A percentile compares a stretch with the other conserved stretches of the same genome.
Conservation (phyloP, 2,797 vertebrate genomes). For the Paratrypauchen microcephalus region DNA sequence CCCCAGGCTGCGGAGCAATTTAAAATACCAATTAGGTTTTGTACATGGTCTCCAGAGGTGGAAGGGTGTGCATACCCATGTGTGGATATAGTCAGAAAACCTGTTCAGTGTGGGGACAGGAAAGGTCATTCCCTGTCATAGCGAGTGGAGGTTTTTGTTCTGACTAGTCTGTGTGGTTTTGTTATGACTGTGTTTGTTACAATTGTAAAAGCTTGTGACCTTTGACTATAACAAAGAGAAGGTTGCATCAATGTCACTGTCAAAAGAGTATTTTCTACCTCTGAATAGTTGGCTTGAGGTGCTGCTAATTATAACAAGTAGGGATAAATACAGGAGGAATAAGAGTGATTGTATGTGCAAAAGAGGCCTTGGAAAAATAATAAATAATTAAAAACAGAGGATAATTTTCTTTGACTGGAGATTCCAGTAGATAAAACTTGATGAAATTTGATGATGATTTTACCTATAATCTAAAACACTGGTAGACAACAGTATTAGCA, state of each 20-base stretch:
- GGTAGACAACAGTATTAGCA: not conserved
- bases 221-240: conserved; percentile 58
- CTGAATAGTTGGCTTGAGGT: conserved; percentile 9
- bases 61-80: conserved; percentile 31
- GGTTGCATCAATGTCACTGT: conserved; percentile 64
- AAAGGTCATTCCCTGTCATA: conserved; percentile 72
- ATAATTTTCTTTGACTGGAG: too few relatives aligned
- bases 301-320: not conserved
- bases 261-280: conserved; percentile 33
- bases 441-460: not conserved
- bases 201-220: conserved; percentile 52
- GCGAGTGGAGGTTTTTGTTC: conserved; percentile 54
- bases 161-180: conserved; percentile 67
- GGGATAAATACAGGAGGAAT: not conserved
- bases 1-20: conserved; percentile 69
- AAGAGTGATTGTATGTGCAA: too few relatives aligned
- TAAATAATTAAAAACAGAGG: too few relatives aligned
- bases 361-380: too few relatives aligned
- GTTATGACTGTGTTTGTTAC: conserved; percentile 71
- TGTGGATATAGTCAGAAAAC: conserved; percentile 51
- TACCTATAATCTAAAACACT: not conserved
- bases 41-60: conserved; percentile 55
- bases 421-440: not conserved
- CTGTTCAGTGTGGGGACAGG: conserved; percentile 61
- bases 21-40: conserved; percentile 70